Evolutionary conservation across 1,140 invertebrate species (phyloP).

Genomic region (Drosophila repletoides): DNA sequence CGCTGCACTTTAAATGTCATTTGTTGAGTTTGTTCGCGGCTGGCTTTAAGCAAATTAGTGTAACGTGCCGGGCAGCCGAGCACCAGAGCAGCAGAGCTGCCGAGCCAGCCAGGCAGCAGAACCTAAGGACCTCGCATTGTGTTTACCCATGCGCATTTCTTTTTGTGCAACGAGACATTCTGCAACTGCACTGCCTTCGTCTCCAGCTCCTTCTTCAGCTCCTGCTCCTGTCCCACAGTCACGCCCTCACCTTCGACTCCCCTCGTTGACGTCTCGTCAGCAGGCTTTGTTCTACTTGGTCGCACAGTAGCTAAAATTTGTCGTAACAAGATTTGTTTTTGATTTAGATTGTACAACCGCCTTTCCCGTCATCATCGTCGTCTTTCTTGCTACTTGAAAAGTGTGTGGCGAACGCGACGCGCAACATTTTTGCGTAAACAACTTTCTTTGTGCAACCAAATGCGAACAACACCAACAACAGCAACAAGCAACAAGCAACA

Average conservation of each 20-base stretch:
- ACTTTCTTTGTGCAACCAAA: conserved; percentile 67
- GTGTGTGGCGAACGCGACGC: conserved; percentile 33
- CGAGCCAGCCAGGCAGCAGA: conserved; percentile 11
- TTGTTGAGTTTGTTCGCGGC: conserved; percentile 66
- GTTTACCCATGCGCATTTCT: conserved; percentile 71
- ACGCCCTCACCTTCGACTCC: not conserved
- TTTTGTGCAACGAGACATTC: conserved; percentile 62
- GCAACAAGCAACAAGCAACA: not conserved
- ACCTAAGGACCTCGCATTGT: conserved; percentile 54
- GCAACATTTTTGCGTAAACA: conserved; percentile 70
- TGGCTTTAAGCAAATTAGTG: conserved; percentile 78
- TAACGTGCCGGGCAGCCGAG: conserved; percentile 17
- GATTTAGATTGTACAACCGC: conserved; percentile 64
- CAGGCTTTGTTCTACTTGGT: conserved; percentile 69
- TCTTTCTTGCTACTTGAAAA: conserved; percentile 28
- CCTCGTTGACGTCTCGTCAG: conserved; percentile 30
- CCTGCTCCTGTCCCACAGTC: not conserved
- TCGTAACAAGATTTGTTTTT: conserved; percentile 76
- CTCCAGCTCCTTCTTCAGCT: not conserved
- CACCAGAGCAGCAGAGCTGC: not conserved
- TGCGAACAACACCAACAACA: conserved; percentile 34
- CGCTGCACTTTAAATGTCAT: conserved; percentile 79
- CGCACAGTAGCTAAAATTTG: conserved; percentile 70
- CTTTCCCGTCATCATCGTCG: not conserved
- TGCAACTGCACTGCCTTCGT: not conserved